Conservation (phyloP, 2,888 invertebrate genomes). For the Drosophila tanythrix region DNA sequence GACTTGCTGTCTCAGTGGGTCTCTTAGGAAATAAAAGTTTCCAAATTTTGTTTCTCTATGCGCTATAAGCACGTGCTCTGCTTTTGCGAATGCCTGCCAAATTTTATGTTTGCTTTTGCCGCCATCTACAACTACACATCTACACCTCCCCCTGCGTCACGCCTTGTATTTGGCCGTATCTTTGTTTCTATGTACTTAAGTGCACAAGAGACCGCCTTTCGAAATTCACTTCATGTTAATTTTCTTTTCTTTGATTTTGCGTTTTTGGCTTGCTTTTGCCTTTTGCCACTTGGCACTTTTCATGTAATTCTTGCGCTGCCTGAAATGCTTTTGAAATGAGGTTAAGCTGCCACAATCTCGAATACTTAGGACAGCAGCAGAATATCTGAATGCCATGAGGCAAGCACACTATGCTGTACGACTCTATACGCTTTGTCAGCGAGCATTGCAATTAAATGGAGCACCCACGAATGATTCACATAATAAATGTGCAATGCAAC, state of each 20-base stretch:
- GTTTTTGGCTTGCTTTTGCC: conserved; percentile 42
- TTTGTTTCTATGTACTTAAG: conserved; percentile 53
- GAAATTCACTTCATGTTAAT: conserved; percentile 77
- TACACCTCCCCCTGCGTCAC: not conserved
- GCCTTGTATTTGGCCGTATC: conserved; percentile 6
- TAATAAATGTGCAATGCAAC: not conserved
- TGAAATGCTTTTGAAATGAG: conserved; percentile 60
- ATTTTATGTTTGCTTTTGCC: conserved; percentile 51
- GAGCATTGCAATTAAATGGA: conserved; percentile 20
- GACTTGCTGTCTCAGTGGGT: conserved; percentile 70
- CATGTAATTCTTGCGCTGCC: conserved; percentile 65
- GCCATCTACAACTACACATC: not conserved
- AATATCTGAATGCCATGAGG: conserved; percentile 42
- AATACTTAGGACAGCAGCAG: conserved; percentile 35
- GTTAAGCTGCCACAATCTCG: conserved; percentile 65
- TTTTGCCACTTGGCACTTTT: conserved; percentile 57
- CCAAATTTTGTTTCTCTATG: conserved; percentile 45
- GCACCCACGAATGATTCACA: conserved; percentile 7
- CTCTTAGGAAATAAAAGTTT: conserved; percentile 76
- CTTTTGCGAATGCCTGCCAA: conserved; percentile 67
- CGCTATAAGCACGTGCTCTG: conserved; percentile 71
- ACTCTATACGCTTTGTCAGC: not conserved
- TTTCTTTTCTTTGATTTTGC: conserved; percentile 75
- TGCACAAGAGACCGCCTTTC: conserved; percentile 55
- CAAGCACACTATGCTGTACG: conserved; percentile 13